Evolutionary conservation across 2,113 vertebrate species (phyloP), one percentile per base, ranked within the genome.

Genomic region (Gallinago paraguaiae): DNA sequence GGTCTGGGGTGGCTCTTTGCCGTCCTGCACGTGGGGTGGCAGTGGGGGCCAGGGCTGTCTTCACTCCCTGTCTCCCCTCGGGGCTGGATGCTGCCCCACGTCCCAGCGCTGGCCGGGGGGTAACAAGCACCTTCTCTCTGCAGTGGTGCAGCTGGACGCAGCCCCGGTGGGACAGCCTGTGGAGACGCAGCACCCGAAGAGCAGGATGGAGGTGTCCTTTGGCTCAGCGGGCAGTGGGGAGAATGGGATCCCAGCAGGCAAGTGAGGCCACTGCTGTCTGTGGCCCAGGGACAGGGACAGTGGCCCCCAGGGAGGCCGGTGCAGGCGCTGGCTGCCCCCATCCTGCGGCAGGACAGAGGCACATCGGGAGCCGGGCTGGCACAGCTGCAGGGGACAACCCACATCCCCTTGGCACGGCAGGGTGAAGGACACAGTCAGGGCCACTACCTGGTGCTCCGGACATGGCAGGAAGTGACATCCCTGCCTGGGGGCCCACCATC

Each of bases 51-150:
- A 1, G 2, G 43, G 33, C 51, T 50, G 64, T 25, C 35, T 50
- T 56, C 1, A 0, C 45, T 82, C 39, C 51, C 9, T 30, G 11
- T 57, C 20, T 41, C 18, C 45, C 57, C 45, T 41, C 2, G 1
- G 92, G 46, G 63, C 48, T 23, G 10, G 35, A 9, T 45, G 28
- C 63, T 76, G 60, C 35, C 87, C 74, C 67, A 0, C 0, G 3
- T 30, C 45, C 25, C 37, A 10, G 65, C 0, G 0, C 27, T 13
- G 77, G 39, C 41, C 0, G 0, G 6, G 37, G 13, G 63, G 60
- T 96, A 69, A 96, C 72, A 19, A 12, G 19, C 15, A 0, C 68
- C 33, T 68, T 96, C 71, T 95, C 76, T 94, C 82, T 2, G 2
- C 96, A 96, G 96, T 64, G 76, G 76, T 90, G 35, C 93, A 96